Base-by-base conservation (phyloP, 2,888 invertebrate genomes). In the Drosophila neonasuta region DNA sequence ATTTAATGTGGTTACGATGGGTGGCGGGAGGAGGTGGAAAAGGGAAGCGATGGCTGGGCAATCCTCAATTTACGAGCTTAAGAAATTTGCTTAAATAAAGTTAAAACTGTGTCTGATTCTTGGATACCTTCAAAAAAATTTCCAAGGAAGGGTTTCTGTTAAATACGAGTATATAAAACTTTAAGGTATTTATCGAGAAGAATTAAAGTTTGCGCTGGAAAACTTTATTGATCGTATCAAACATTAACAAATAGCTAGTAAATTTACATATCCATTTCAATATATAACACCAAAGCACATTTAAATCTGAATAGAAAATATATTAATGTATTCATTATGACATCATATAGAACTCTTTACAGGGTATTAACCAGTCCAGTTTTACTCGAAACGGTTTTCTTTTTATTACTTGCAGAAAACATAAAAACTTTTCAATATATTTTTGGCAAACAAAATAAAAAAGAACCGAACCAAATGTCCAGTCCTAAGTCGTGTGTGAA, bases 371-470 rank as follows among this genome's bases (percentile, higher is more conserved):
- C 0, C 7, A 32, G 9, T 5, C 9, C n/a, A 56, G 2, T 3
- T 8, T n/a, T 13, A 5, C 5, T 6, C 13, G 9, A 0, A 11
- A n/a, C n/a, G 36, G 10, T n/a, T 10, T 45, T 52, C 39, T 48
- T 60, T 54, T 64, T 71, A 48, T 61, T 62, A 61, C 67, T 63
- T 52, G 42, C 34, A 13, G 44, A 65, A 75, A 66, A 73, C 77
- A 61, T 71, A 58, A 65, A 78, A 80, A 80, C 74, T 80, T 81
- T 80, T 55, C 58, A 66, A 76, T 69, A 80, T 60, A 80, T 71
- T 58, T 58, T 58, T 58, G 44, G 46, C n/a, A 45, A 50, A 46
- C 32, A 45, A 36, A 52, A 58, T 66, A 74, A 68, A 52, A 56
- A 45, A 13, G 7, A 17, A 30, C 3, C 34, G 3, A 44, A 42